These are phyloP conservation scores for Thymelicus acteon DNA, from an alignment of 2,888 invertebrate species.

Conservation along the genomic window DNA sequence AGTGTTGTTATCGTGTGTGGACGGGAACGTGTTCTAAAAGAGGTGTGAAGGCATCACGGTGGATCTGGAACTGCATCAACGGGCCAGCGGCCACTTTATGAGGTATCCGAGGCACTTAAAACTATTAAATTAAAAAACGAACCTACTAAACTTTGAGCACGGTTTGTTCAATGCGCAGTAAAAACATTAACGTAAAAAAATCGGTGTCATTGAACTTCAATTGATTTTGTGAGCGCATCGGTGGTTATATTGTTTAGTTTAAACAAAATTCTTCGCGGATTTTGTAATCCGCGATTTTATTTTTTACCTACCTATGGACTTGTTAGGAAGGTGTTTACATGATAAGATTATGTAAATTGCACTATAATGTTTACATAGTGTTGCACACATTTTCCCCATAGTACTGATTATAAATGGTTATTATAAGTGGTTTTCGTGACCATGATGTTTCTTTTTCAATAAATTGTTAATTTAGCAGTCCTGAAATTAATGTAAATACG, in stretches of 20 bases:
- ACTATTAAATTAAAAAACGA: neutral
- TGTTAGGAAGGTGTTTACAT: too few species aligned
- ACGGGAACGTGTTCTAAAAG: slow-evolving; percentile 54
- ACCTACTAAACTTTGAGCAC: slow-evolving; percentile 11
- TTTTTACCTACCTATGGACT: too few species aligned
- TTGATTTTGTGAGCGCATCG: slow-evolving; percentile 11
- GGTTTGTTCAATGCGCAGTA: neutral
- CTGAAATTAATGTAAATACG: too few species aligned
- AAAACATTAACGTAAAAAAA: neutral
- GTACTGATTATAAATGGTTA: too few species aligned
- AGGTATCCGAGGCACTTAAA: slow-evolving; percentile 70
- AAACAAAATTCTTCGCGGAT: slow-evolving; percentile 21
- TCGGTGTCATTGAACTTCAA: slow-evolving; percentile 58
- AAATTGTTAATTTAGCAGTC: too few species aligned
- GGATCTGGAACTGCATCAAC: slow-evolving; percentile 91
- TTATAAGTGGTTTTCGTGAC: too few species aligned
- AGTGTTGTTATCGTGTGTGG: slow-evolving; percentile 60
- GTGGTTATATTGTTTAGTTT: slow-evolving; percentile 31
- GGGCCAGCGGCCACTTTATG: slow-evolving; percentile 91
- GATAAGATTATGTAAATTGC: too few species aligned
- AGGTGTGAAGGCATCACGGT: slow-evolving; percentile 84
- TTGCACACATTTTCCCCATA: too few species aligned
- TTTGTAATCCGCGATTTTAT: neutral
- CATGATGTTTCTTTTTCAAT: too few species aligned
- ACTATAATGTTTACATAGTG: too few species aligned